phyloP scores from a whole-genome alignment of 1,140 invertebrate genomes.

The Caenorhabditis inopinata region DNA sequence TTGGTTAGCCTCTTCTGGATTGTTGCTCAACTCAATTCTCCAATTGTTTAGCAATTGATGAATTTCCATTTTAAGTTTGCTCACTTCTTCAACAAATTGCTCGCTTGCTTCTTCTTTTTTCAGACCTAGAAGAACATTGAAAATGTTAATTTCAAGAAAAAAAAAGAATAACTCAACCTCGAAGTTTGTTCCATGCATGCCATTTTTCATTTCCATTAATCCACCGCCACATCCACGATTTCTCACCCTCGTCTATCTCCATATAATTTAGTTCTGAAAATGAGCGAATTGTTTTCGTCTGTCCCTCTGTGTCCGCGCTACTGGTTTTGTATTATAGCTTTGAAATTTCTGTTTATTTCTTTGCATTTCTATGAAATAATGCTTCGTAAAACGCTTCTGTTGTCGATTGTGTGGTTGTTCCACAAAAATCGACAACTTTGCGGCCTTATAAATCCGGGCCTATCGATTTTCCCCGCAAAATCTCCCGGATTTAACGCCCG shows the following conservation, averaged over 20 bases:
- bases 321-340: too few relatives aligned
- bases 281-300: constrained; percentile 7
- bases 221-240: constrained; percentile 56
- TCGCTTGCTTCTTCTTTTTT: constrained; percentile 41
- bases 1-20: not conserved
- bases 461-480: too few relatives aligned
- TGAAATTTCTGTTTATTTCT: not conserved
- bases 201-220: constrained; percentile 54
- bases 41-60: constrained; percentile 46
- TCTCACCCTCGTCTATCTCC: constrained; percentile 46
- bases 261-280: constrained; percentile 51
- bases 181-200: constrained; percentile 54
- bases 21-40: constrained; percentile 40
- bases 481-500: too few relatives aligned
- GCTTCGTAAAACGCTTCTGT: too few relatives aligned
- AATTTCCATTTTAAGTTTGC: constrained; percentile 38
- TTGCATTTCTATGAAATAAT: too few relatives aligned
- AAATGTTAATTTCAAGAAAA: not conserved
- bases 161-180: not conserved
- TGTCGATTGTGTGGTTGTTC: too few relatives aligned
- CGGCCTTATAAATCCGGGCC: too few relatives aligned
- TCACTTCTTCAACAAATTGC: constrained; percentile 51
- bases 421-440: too few relatives aligned
- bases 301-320: too few relatives aligned
- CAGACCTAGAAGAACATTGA: constrained; percentile 29